These are phyloP conservation scores for Cairina moschata DNA, from an alignment of 2,113 vertebrate genomes.

Conservation along the genomic window DNA sequence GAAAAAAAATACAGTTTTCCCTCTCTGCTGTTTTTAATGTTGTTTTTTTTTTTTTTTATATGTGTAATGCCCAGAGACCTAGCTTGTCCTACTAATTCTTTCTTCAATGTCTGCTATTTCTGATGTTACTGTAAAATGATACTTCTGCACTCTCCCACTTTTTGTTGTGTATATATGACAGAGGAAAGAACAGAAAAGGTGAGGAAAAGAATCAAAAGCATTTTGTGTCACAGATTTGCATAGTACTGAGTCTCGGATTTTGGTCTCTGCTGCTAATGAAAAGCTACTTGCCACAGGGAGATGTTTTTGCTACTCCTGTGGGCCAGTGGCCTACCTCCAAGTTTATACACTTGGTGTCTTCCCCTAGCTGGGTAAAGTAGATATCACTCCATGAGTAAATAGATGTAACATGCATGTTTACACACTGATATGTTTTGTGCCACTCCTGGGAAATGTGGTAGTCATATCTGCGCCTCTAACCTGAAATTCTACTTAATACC, in stretches of 20 bases:
- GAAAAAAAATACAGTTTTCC: constrained; percentile 6
- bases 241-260: not conserved
- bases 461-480: not conserved
- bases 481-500: not conserved
- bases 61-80: not conserved
- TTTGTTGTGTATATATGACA: not conserved
- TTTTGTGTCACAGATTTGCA: not conserved
- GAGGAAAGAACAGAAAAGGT: not conserved
- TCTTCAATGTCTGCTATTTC: not conserved
- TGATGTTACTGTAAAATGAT: not conserved
- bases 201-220: not conserved
- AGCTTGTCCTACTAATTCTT: not conserved
- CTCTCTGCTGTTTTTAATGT: not conserved
- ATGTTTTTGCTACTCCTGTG: not conserved
- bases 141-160: not conserved
- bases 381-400: not conserved
- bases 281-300: not conserved
- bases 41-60: not conserved
- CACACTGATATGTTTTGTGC: not conserved
- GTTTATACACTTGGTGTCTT: not conserved
- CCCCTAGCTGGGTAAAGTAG: not conserved
- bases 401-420: not conserved
- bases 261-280: not conserved
- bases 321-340: not conserved
- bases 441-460: not conserved